phyloP scores from a whole-genome alignment of 53 echinoderm and acorn worm species.

The Pentamera pediparva region DNA sequence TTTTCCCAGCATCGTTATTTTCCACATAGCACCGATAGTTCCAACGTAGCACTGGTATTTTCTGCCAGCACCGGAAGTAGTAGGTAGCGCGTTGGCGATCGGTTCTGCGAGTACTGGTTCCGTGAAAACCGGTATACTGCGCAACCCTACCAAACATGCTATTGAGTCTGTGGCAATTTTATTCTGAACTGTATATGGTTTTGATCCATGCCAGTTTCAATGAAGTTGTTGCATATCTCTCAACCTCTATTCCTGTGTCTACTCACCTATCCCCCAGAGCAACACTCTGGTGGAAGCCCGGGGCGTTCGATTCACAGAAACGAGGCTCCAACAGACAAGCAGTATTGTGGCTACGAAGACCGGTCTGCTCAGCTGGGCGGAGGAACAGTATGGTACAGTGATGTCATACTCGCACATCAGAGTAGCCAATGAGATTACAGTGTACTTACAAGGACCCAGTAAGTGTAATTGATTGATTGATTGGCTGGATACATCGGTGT shows the following conservation, averaged over 20 bases:
- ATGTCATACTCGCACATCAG: slow-evolving; percentile 10
- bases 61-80: no score
- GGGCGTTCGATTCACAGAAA: background rate
- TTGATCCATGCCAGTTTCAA: background rate
- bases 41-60: no score
- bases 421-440: slow-evolving; percentile 3
- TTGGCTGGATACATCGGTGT: no score
- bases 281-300: background rate
- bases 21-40: no score
- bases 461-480: no score
- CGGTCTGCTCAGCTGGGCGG: background rate
- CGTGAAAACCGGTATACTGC: no score
- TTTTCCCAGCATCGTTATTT: no score
- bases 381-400: slow-evolving; percentile 6
- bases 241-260: background rate
- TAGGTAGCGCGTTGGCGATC: no score
- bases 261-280: background rate
- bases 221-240: background rate
- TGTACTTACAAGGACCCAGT: slow-evolving; percentile 4
- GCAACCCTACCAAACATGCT: no score
- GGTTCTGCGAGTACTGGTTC: no score
- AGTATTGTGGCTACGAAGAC: slow-evolving; percentile 1
- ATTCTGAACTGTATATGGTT: no score
- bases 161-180: no score
- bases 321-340: background rate